Evolutionary conservation across 1,140 invertebrate genomes (phyloP).

Genomic region (Drosophila willistoni): DNA sequence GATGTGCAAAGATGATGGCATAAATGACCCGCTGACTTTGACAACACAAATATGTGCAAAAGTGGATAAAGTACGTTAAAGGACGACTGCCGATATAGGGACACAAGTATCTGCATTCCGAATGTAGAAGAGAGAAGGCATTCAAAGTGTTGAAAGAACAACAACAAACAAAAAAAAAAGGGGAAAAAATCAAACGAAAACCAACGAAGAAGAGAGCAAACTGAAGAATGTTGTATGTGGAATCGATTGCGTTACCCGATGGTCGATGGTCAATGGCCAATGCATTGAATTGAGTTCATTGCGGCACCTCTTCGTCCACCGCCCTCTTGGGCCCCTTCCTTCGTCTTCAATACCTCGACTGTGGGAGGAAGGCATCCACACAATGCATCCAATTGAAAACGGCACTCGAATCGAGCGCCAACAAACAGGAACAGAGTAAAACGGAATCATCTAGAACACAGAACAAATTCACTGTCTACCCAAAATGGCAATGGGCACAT

Average conservation of each 20-base stretch:
- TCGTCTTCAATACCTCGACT: not conserved
- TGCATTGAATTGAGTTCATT: conserved; percentile 27
- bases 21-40: conserved; percentile 31
- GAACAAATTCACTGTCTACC: not conserved
- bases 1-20: conserved; percentile 13
- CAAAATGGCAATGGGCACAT: conserved; percentile 10
- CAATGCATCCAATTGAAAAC: conserved; percentile 27
- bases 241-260: conserved; percentile 12
- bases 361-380: not conserved
- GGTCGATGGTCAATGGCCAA: conserved; percentile 11
- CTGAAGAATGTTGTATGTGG: conserved; percentile 4
- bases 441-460: conserved; percentile 2
- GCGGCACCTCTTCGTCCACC: not conserved
- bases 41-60: conserved; percentile 19
- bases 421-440: conserved; percentile 9
- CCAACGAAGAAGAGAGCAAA: conserved; percentile 3
- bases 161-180: conserved; percentile 28
- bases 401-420: conserved; percentile 14
- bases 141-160: conserved; percentile 12
- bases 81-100: not conserved
- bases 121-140: conserved; percentile 19
- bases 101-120: not conserved
- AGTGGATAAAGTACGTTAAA: not conserved
- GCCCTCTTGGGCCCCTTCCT: too few relatives aligned
- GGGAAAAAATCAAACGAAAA: not conserved